Evolutionary conservation across 2,797 vertebrate genomes (phyloP), one percentile per base, ranked within the genome.

Genomic region (Gymnothorax reevesii): DNA sequence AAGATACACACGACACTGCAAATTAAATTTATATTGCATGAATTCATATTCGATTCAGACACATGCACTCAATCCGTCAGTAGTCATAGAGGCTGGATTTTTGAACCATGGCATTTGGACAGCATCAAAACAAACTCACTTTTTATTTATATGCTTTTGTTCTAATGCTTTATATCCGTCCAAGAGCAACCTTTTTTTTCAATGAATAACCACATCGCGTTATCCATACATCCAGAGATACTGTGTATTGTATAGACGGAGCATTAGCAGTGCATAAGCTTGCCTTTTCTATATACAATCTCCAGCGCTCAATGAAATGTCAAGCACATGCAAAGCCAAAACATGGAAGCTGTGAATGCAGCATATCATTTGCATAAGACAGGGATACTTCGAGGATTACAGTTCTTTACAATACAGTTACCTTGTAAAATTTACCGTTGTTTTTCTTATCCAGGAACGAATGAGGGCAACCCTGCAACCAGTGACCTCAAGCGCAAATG

Each of bases 301-400:
- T 52, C 42, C 33, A 79, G 33, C 52, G 75, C 20, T 79, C 42
- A 79, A 17, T 79, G 33, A 79, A 79, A 79, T 79, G 75, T 52
- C 75, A 52, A 79, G 17, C n/a, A 22, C n/a, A 80, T 80, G 77
- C 77, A 55, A 79, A 79, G 17, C 25, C 17, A 55, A 22, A 54
- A 54, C 20, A 80, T 8, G 52, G 77, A 80, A 12, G 8, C 77
- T 80, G 13, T 52, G 55, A 80, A 80, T 54, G 22, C 33, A 42
- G 33, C 33, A 42, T 42, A 10, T 55, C 49, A 22, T 54, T n/a
- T 20, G 22, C 20, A 9, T 15, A 27, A 54, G 52, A 80, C 49
- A 55, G 55, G 77, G 20, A 42, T 80, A 9, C 20, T 4, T 54
- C 15, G 17, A 55, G 52, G 49, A 54, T 22, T 80, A 55, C 49